Conservation (phyloP, 2,797 vertebrate species). For the Schizopygopsis pylzovi region DNA sequence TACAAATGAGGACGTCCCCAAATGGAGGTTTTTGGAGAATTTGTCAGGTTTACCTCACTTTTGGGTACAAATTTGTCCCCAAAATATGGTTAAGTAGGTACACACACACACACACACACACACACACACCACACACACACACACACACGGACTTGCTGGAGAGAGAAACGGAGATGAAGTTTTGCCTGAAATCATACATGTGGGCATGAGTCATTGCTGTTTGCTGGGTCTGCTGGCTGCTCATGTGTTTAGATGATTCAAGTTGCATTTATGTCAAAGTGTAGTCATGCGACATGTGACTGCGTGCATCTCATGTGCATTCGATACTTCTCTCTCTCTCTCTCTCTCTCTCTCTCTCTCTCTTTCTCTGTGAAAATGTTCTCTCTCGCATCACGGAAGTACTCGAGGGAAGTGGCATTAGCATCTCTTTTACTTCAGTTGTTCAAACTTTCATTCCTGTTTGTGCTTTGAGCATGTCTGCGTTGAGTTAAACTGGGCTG, state of each 20-base stretch:
- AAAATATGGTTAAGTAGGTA: too few relatives aligned
- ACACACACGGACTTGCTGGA: not conserved
- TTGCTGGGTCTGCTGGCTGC: constrained; percentile 27
- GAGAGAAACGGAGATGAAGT: constrained; percentile 20
- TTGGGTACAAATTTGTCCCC: too few relatives aligned
- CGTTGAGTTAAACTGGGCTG: constrained; percentile 5
- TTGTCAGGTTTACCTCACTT: too few relatives aligned
- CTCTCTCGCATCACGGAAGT: constrained; percentile 9
- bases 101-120: not conserved
- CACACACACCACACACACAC: not conserved
- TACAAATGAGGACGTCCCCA: too few relatives aligned
- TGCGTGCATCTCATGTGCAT: not conserved
- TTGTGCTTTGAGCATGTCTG: constrained; percentile 39
- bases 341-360: not conserved
- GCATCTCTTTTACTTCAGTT: constrained; percentile 29
- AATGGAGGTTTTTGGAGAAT: too few relatives aligned
- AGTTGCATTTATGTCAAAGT: constrained; percentile 39
- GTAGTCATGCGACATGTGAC: constrained; percentile 20
- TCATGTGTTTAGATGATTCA: constrained; percentile 35
- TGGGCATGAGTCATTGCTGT: constrained; percentile 43
- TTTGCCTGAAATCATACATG: constrained; percentile 31
- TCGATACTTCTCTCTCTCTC: not conserved
- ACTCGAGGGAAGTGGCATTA: constrained; percentile 22
- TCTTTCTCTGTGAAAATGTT: constrained; percentile 11
- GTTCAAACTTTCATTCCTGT: constrained; percentile 27